phyloP scores from a whole-genome alignment of 2,888 invertebrate species.

The Tipula confusa region DNA sequence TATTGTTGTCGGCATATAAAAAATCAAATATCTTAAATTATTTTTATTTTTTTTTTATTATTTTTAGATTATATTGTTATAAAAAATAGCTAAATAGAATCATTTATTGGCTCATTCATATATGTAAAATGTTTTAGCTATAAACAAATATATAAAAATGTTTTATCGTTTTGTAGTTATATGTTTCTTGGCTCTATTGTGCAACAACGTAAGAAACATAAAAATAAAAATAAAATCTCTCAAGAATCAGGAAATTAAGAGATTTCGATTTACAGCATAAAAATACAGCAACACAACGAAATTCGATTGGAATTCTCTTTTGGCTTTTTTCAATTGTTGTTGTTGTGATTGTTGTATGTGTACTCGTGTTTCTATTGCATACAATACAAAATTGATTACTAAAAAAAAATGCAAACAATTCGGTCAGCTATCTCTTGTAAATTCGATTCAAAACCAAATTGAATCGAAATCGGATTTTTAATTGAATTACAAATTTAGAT shows the following conservation, averaged over 20 bases:
- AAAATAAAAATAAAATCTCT: too few relatives aligned
- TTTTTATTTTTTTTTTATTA: too few relatives aligned
- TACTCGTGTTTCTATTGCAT: too few relatives aligned
- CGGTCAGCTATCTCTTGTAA: neutral
- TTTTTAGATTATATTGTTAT: neutral
- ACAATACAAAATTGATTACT: neutral
- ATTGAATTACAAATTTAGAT: slow-evolving; percentile 25
- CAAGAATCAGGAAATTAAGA: slow-evolving; percentile 16
- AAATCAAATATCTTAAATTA: slow-evolving; percentile 10
- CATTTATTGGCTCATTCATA: slow-evolving; percentile 25
- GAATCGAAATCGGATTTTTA: neutral
- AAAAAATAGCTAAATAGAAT: neutral
- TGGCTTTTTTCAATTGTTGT: too few relatives aligned
- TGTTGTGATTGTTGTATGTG: too few relatives aligned
- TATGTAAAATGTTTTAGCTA: neutral
- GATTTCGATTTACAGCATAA: slow-evolving; percentile 1
- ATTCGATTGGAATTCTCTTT: neutral
- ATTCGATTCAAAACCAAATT: neutral
- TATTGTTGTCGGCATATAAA: slow-evolving; percentile 20
- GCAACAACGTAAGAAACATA: neutral
- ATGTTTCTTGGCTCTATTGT: neutral
- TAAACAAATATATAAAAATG: neutral
- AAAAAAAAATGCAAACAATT: neutral
- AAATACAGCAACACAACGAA: neutral
- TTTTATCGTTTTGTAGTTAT: neutral